phyloP scores from a whole-genome alignment of 2,113 vertebrate species.

The Polyodon spathula region DNA sequence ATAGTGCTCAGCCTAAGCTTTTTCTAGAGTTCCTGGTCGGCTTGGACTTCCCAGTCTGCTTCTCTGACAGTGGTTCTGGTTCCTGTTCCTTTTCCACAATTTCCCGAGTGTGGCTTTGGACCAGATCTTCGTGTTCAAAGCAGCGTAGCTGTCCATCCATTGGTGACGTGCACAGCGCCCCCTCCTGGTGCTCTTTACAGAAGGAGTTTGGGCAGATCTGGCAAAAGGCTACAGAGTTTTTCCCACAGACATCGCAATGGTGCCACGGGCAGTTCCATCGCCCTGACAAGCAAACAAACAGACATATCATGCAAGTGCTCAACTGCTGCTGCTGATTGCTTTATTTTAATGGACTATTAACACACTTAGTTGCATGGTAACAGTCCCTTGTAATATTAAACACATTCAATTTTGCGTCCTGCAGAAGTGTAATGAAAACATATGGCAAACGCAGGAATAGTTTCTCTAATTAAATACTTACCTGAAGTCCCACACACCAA shows the following conservation, averaged over 20 bases:
- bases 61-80: constrained; percentile 33
- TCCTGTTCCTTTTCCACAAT: constrained; percentile 8
- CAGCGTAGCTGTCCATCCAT: constrained; percentile 72
- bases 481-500: too few species aligned
- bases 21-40: constrained; percentile 33
- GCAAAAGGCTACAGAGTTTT: constrained; percentile 80
- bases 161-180: constrained; percentile 55
- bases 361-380: too few species aligned
- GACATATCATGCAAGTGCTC: too few species aligned
- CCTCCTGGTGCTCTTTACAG: constrained; percentile 85
- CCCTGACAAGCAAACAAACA: constrained; percentile 48
- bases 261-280: constrained; percentile 98
- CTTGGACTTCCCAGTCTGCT: constrained; percentile 44
- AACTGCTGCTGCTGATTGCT: too few species aligned
- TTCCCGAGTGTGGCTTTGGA: constrained; percentile 31
- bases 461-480: too few species aligned
- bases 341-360: too few species aligned
- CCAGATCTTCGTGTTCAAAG: constrained; percentile 74
- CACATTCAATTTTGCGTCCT: too few species aligned
- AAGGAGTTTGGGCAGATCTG: constrained; percentile 95
- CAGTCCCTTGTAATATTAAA: too few species aligned
- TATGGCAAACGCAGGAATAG: too few species aligned
- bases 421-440: too few species aligned
- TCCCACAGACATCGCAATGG: constrained; percentile 96
- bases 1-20: constrained; percentile 41